Conservation (phyloP, 2,888 invertebrate genomes). For the Spialia ferax region DNA sequence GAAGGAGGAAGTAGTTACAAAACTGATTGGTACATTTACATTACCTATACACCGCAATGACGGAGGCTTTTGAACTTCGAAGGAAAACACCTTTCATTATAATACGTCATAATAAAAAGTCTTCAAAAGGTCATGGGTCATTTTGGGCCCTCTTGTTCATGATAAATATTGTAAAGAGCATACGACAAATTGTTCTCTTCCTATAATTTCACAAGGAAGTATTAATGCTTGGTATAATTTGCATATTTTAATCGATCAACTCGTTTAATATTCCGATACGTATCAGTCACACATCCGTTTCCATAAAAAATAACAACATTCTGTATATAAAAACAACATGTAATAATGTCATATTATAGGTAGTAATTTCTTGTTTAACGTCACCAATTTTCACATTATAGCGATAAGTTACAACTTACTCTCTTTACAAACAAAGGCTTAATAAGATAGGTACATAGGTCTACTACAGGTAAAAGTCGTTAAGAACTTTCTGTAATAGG, state of each 20-base stretch:
- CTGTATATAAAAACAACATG: no score
- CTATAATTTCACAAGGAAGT: constrained; percentile 32
- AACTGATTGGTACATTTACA: constrained; percentile 41
- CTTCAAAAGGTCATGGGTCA: constrained; percentile 29
- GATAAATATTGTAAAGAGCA: constrained; percentile 8
- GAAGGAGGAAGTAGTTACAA: constrained; percentile 51
- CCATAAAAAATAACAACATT: neutral
- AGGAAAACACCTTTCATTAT: constrained; percentile 60
- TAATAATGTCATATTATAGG: no score
- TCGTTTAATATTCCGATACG: neutral
- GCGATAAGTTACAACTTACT: no score
- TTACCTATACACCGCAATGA: constrained; percentile 22
- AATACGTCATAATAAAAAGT: constrained; percentile 44
- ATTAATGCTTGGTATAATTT: neutral
- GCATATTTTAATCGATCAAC: constrained; percentile 5
- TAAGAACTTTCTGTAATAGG: no score
- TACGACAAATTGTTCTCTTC: constrained; percentile 24
- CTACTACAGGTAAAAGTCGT: no score
- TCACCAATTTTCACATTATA: no score
- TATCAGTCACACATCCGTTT: neutral
- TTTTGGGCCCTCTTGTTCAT: constrained; percentile 6
- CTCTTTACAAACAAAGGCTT: no score
- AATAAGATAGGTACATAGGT: no score
- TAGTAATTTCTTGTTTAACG: no score
- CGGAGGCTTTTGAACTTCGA: constrained; percentile 50